A percentile compares a stretch with the other conserved stretches of the same genome.
phyloP scores from a whole-genome alignment of 2,113 vertebrate genomes.

The Dicaeum eximium region DNA sequence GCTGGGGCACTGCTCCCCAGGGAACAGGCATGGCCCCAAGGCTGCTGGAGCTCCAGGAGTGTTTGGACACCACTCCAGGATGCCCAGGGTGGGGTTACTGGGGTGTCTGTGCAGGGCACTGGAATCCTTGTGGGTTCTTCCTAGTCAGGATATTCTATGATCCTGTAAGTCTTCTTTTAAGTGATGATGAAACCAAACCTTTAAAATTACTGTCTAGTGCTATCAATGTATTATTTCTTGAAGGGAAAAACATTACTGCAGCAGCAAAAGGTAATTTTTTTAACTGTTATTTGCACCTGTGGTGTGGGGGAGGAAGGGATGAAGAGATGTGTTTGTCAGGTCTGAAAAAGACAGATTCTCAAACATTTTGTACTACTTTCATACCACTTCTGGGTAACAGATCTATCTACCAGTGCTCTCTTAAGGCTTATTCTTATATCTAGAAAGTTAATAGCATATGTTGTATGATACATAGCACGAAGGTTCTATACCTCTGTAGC shows the following conservation, averaged over 20 bases:
- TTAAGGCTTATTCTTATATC: not conserved
- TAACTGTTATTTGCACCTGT: not conserved
- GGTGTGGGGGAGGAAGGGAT: not conserved
- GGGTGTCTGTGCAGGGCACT: not conserved
- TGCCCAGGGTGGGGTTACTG: accelerated
- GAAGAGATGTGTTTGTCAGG: not conserved
- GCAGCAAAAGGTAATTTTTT: not conserved
- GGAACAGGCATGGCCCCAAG: not conserved
- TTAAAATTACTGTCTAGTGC: not conserved
- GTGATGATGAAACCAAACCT: not conserved
- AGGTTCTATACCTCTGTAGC: not conserved
- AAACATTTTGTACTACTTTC: not conserved
- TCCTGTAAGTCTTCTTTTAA: not conserved
- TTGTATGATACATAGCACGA: not conserved
- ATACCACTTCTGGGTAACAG: not conserved
- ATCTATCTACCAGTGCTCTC: not conserved
- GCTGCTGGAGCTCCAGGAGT: not conserved
- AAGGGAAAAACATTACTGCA: not conserved
- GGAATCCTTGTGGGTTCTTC: not conserved
- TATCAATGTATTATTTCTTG: not conserved
- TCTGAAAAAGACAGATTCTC: not conserved
- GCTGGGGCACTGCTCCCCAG: not conserved
- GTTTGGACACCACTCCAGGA: not conserved
- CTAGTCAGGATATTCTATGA: not conserved
- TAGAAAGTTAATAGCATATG: not conserved